Percentiles rank a stretch among this genome's conserved stretches.
phyloP scores from a whole-genome alignment of 2,113 vertebrate species.

The Psittacula cyanocephala region DNA sequence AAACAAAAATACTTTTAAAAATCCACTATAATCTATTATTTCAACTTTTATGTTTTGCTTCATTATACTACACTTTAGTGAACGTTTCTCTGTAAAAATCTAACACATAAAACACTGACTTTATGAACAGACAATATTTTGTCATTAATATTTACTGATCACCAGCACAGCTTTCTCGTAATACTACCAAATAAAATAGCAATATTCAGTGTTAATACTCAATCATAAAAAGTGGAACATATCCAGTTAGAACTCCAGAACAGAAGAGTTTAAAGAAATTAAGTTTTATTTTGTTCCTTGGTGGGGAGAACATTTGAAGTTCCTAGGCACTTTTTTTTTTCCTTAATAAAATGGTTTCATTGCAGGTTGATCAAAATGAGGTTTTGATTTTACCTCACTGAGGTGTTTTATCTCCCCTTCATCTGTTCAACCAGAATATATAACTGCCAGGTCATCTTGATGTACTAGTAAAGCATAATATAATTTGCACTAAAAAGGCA shows the following conservation, averaged over 20 bases:
- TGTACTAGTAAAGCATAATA: background rate
- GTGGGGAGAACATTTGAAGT: background rate
- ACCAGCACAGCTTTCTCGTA: background rate
- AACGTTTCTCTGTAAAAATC: background rate
- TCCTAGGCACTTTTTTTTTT: background rate
- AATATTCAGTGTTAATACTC: background rate
- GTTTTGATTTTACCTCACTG: background rate
- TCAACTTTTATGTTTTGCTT: background rate
- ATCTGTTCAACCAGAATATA: background rate
- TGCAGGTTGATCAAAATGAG: background rate
- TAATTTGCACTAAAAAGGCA: background rate
- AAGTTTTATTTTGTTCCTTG: background rate
- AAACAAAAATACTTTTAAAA: background rate
- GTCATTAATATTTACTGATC: background rate
- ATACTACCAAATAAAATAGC: background rate
- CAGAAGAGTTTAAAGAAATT: background rate
- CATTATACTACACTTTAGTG: background rate
- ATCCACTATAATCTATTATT: background rate
- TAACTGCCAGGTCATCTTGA: background rate
- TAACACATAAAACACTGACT: background rate
- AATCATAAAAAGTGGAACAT: background rate
- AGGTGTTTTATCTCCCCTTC: background rate
- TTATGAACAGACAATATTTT: background rate
- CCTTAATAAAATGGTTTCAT: background rate
- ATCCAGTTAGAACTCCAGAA: background rate